Conservation (phyloP, 2,113 vertebrate genomes). For the Tupaia chinensis region DNA sequence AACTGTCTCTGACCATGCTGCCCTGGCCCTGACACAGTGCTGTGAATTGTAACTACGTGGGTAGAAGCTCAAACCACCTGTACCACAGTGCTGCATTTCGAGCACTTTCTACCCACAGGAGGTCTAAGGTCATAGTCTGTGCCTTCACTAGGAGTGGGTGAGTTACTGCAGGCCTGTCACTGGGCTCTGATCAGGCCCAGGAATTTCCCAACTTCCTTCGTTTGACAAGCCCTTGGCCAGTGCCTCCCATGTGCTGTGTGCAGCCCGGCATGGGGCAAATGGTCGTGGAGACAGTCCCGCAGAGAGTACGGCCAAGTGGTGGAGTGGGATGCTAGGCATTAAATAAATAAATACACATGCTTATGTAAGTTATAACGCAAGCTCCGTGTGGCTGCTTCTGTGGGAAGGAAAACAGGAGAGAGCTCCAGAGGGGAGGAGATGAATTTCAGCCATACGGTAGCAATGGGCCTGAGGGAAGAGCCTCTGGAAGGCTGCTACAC, state of each 20-base stretch:
- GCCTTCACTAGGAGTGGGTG: background rate
- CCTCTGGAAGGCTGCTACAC: fast-evolving
- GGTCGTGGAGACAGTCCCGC: too few species aligned
- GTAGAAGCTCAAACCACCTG: background rate
- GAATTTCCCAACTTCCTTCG: background rate
- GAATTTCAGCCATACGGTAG: fast-evolving
- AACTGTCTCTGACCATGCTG: fast-evolving
- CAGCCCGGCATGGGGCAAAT: too few species aligned
- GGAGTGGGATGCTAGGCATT: too few species aligned
- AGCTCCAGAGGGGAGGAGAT: fast-evolving
- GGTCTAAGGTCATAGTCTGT: fast-evolving
- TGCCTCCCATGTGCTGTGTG: fast-evolving
- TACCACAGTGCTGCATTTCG: fast-evolving
- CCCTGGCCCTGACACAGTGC: fast-evolving
- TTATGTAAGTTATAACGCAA: too few species aligned
- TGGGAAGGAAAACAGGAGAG: too few species aligned
- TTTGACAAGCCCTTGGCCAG: background rate
- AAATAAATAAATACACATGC: background rate
- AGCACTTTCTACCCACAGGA: background rate
- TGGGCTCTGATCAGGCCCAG: fast-evolving
- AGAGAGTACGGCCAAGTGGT: background rate
- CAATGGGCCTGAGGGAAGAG: fast-evolving
- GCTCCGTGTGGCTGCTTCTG: background rate
- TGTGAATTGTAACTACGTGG: fast-evolving
- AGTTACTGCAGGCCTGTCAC: background rate